Conservation (phyloP, 2,113 vertebrate species). For the Benitochromis conjunctus region DNA sequence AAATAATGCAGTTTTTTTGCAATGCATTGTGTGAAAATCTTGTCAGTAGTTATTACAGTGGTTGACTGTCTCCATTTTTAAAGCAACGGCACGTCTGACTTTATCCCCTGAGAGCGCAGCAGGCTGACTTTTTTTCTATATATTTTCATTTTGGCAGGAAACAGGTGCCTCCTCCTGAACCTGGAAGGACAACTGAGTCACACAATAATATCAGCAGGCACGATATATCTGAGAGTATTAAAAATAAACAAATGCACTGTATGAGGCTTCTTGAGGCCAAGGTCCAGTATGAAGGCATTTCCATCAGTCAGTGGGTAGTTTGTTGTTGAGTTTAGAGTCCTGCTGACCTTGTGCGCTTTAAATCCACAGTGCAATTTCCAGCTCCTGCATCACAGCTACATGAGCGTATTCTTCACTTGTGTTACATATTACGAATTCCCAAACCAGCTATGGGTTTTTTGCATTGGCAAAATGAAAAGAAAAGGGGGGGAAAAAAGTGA, state of each 20-base stretch:
- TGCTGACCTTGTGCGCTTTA: not conserved
- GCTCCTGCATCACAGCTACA: not conserved
- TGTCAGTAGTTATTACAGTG: not conserved
- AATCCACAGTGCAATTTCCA: not conserved
- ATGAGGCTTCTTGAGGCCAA: conserved; percentile 3
- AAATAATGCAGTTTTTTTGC: not conserved
- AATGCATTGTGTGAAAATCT: not conserved
- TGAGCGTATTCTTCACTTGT: not conserved
- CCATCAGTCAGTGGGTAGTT: not conserved
- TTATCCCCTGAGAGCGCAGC: conserved; percentile 13
- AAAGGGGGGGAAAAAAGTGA: not conserved
- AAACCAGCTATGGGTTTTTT: not conserved
- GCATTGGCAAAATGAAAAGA: not conserved
- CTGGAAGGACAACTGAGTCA: conserved; percentile 22
- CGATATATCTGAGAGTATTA: conserved; percentile 22
- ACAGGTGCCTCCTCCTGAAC: conserved; percentile 61
- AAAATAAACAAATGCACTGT: conserved; percentile 22
- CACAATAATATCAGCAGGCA: conserved; percentile 12
- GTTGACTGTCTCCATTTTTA: not conserved
- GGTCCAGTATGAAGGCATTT: not conserved
- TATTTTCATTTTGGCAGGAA: conserved; percentile 46
- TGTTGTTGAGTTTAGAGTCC: not conserved
- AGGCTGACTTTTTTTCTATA: not conserved
- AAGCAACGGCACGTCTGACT: conserved; percentile 13
- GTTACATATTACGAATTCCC: not conserved